Conservation (phyloP, 2,797 vertebrate species). For the Myripristis murdjan region DNA sequence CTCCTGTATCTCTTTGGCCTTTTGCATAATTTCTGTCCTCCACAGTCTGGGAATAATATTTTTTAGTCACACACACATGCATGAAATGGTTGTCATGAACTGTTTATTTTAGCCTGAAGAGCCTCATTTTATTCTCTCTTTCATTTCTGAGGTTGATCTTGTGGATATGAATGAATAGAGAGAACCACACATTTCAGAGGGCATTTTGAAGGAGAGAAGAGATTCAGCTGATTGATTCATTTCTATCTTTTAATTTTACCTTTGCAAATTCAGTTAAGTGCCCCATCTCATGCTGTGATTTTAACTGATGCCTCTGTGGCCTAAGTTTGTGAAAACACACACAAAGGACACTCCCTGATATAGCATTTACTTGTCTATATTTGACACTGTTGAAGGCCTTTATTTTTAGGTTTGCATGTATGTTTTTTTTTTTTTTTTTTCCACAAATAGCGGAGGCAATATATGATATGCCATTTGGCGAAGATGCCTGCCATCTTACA, state of each 20-base stretch:
- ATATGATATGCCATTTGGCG: too few relatives aligned
- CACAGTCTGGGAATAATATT: not conserved
- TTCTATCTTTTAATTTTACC: slow-evolving; percentile 16
- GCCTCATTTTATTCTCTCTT: not conserved
- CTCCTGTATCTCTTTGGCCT: not conserved
- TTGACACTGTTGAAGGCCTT: too few relatives aligned
- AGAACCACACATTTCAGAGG: not conserved
- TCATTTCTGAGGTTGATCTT: not conserved
- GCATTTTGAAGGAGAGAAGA: not conserved
- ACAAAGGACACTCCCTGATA: too few relatives aligned
- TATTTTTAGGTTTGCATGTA: too few relatives aligned
- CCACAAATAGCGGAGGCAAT: too few relatives aligned
- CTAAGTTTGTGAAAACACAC: too few relatives aligned
- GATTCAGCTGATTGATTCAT: slow-evolving; percentile 22
- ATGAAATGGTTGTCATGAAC: not conserved
- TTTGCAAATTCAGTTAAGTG: too few relatives aligned
- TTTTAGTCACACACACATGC: not conserved
- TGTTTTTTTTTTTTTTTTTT: too few relatives aligned
- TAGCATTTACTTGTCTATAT: too few relatives aligned
- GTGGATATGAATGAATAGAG: slow-evolving; percentile 26
- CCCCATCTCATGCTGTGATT: too few relatives aligned
- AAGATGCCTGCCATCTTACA: too few relatives aligned
- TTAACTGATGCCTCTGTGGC: slow-evolving; percentile 7
- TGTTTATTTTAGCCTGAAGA: not conserved
- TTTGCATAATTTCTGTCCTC: not conserved